Percentiles rank a stretch among this genome's conserved stretches.
Evolutionary conservation across 2,113 vertebrate species (phyloP).

Genomic region (Malaclemys terrapin): DNA sequence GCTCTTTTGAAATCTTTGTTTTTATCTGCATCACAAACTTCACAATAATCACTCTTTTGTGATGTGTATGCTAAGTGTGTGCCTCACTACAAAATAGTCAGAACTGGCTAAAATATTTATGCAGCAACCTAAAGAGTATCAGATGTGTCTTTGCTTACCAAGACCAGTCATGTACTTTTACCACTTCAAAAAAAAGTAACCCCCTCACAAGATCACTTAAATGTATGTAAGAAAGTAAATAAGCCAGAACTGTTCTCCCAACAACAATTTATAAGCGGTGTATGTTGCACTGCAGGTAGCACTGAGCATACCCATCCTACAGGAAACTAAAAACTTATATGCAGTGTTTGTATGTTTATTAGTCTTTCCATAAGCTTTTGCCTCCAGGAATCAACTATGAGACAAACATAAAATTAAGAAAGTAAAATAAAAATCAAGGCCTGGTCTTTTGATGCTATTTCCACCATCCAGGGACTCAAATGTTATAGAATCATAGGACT

Average conservation of each 20-base stretch:
- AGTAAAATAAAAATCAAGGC: neutral
- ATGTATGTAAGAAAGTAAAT: neutral
- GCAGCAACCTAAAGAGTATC: accelerated
- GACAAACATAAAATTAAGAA: neutral
- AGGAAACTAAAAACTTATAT: neutral
- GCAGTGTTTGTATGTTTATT: neutral
- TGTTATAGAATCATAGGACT: neutral
- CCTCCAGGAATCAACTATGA: neutral
- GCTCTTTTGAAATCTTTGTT: neutral
- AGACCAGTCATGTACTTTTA: neutral
- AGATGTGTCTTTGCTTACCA: neutral
- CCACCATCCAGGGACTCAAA: neutral
- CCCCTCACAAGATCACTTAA: neutral
- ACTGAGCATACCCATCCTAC: neutral
- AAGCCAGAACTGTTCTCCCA: neutral
- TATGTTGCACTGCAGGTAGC: neutral
- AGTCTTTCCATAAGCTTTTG: neutral
- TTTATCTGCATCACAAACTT: neutral
- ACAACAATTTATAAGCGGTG: neutral
- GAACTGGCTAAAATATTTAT: neutral
- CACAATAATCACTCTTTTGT: neutral
- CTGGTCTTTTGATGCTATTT: neutral
- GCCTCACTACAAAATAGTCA: neutral
- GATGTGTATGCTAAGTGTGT: neutral
- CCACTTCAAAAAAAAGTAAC: neutral